Evolutionary conservation across 1,140 invertebrate species (phyloP).

Genomic region (Maniola jurtina): DNA sequence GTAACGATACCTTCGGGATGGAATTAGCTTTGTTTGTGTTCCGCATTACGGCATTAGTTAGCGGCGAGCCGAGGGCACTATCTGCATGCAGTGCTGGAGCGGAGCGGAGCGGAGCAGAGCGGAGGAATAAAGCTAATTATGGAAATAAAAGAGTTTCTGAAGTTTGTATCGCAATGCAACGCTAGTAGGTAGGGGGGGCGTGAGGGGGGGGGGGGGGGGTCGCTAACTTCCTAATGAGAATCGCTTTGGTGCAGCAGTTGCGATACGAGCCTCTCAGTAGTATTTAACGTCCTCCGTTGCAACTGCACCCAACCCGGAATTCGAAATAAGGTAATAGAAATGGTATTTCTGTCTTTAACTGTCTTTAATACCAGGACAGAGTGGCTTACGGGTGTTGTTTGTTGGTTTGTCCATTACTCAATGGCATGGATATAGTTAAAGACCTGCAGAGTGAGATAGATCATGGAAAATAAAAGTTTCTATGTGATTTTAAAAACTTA

Average conservation of each 20-base stretch:
- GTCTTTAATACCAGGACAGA: too few relatives aligned
- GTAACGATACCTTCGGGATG: background rate
- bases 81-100: conserved; percentile 12
- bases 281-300: background rate
- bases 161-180: conserved; percentile 19
- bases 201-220: background rate
- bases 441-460: too few relatives aligned
- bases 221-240: conserved; percentile 12
- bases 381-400: too few relatives aligned
- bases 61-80: background rate
- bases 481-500: too few relatives aligned
- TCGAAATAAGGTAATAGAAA: too few relatives aligned
- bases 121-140: conserved; percentile 22
- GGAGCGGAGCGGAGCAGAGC: background rate
- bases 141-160: conserved; percentile 19
- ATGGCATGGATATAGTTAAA: too few relatives aligned
- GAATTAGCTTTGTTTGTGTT: conserved; percentile 11
- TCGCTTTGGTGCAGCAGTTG: background rate
- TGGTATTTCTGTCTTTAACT: too few relatives aligned
- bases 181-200: background rate
- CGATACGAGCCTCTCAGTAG: background rate
- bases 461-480: too few relatives aligned
- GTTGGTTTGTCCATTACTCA: too few relatives aligned
- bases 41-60: background rate
- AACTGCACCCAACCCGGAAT: too few relatives aligned